Evolutionary conservation across 2,888 invertebrate genomes (phyloP).

Genomic region (Phortica okadai): DNA sequence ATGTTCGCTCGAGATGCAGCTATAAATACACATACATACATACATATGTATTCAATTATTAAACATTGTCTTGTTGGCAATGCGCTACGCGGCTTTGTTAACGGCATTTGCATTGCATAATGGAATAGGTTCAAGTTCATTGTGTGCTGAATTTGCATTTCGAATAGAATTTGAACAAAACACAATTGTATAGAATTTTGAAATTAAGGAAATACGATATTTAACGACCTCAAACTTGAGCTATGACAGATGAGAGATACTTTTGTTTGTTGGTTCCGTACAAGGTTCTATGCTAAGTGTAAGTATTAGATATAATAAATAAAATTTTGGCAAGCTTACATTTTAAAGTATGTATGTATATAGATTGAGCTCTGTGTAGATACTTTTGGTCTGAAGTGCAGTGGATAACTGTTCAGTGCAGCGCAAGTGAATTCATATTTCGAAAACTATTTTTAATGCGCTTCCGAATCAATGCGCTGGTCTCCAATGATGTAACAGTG

Average conservation of each 20-base stretch:
- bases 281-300: too few species aligned
- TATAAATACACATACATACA: neutral
- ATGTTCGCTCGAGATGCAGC: neutral
- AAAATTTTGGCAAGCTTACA: too few species aligned
- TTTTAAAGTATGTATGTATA: too few species aligned
- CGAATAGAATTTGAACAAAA: neutral
- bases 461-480: too few species aligned
- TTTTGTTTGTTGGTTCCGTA: neutral
- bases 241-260: neutral
- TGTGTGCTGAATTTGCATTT: neutral
- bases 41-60: neutral
- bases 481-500: too few species aligned
- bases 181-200: neutral
- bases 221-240: conserved; percentile 24
- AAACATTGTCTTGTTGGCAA: neutral
- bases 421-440: too few species aligned
- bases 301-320: too few species aligned
- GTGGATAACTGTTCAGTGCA: too few species aligned
- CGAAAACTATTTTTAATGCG: too few species aligned
- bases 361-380: too few species aligned
- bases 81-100: neutral
- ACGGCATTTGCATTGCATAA: neutral
- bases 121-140: neutral
- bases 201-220: neutral
- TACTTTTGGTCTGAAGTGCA: too few species aligned